Evolutionary conservation across 2,797 vertebrate genomes (phyloP).

Genomic region (Micrastur ruficollis): DNA sequence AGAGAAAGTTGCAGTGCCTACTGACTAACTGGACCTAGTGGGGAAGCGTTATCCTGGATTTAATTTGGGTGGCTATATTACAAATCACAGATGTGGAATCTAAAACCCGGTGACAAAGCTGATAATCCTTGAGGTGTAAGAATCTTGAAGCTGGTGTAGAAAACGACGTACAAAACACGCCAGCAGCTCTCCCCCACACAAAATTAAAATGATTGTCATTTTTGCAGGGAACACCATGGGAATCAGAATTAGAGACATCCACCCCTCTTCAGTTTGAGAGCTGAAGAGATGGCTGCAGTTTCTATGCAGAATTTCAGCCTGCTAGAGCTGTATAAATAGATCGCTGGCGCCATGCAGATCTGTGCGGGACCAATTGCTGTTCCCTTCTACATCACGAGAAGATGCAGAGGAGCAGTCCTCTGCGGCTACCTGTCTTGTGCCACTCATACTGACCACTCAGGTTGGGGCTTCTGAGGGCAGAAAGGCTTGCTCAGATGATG

Average conservation of each 20-base stretch:
- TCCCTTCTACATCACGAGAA: neutral
- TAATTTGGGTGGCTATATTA: neutral
- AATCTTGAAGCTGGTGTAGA: neutral
- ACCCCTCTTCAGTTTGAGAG: constrained; percentile 3
- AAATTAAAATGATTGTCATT: constrained; percentile 38
- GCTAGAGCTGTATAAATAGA: constrained; percentile 43
- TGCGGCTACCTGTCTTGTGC: neutral
- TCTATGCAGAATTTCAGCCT: constrained; percentile 6
- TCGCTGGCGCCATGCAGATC: neutral
- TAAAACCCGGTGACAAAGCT: neutral
- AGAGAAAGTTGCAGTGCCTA: neutral
- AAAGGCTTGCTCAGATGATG: neutral
- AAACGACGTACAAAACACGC: neutral
- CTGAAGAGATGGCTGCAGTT: constrained; percentile 36
- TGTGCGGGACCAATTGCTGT: neutral
- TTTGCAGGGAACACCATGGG: constrained; percentile 39
- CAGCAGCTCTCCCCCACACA: neutral
- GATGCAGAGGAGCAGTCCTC: neutral
- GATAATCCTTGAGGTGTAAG: constrained; percentile 18
- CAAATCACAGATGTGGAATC: neutral
- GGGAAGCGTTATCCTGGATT: neutral
- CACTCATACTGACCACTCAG: neutral
- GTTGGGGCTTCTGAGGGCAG: neutral
- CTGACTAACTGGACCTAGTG: neutral
- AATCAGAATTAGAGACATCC: constrained; percentile 36